A percentile compares a stretch with the other conserved stretches of the same genome.
phyloP scores from a whole-genome alignment of 2,888 invertebrate genomes.

The Punctoribates punctum region DNA sequence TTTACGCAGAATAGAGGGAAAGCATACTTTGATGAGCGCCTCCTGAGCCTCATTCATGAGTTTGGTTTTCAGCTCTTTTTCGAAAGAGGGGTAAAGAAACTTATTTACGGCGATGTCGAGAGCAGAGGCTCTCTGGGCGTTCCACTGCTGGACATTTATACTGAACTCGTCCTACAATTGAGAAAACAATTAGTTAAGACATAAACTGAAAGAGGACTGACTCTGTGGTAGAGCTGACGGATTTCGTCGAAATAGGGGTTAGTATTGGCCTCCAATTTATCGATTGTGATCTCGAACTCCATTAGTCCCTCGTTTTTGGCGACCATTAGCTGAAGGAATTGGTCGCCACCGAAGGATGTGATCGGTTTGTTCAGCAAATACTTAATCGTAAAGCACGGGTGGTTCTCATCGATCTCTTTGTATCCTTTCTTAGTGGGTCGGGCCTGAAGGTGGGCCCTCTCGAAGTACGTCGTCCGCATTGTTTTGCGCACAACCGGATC shows the following conservation, averaged over 20 bases:
- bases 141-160: constrained; percentile 92
- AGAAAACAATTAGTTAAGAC: background rate
- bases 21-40: constrained; percentile 62
- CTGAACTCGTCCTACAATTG: constrained; percentile 76
- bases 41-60: constrained; percentile 83
- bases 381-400: constrained; percentile 79
- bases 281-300: constrained; percentile 48
- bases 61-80: constrained; percentile 74
- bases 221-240: constrained; percentile 76
- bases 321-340: constrained; percentile 75
- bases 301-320: constrained; percentile 55
- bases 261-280: constrained; percentile 32
- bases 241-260: constrained; percentile 76
- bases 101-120: constrained; percentile 80
- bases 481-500: constrained; percentile 83
- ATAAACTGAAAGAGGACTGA: constrained; percentile 53
- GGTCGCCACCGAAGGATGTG: constrained; percentile 78
- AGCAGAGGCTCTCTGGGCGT: constrained; percentile 77
- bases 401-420: constrained; percentile 90
- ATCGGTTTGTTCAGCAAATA: constrained; percentile 91
- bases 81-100: constrained; percentile 82
- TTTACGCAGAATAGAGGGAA: too few relatives aligned
- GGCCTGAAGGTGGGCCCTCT: constrained; percentile 76
- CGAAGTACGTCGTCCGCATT: constrained; percentile 79
- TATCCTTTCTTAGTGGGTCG: constrained; percentile 82